Evolutionary conservation across 2,797 vertebrate genomes (phyloP).

Genomic region (Oryzias sinensis): DNA sequence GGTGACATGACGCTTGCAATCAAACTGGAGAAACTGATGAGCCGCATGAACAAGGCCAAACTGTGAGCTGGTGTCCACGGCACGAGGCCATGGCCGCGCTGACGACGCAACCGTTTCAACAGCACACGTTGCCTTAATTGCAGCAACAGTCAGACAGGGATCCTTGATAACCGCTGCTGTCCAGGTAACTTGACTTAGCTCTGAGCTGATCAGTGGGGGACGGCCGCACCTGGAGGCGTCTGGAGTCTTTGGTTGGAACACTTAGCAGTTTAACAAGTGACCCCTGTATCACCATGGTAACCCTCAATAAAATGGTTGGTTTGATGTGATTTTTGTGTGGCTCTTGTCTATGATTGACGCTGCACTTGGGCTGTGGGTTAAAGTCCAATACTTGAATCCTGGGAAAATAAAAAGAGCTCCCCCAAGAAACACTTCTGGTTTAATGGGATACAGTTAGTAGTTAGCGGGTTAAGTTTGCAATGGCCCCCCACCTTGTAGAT

Average conservation of each 20-base stretch:
- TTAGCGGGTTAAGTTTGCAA: no score
- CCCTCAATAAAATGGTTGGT: conserved; percentile 1
- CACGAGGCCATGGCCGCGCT: neutral
- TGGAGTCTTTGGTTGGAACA: neutral
- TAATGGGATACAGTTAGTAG: no score
- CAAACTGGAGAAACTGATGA: conserved; percentile 85
- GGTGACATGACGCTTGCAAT: conserved; percentile 84
- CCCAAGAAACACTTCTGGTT: no score
- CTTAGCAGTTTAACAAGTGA: neutral
- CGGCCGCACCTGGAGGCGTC: neutral
- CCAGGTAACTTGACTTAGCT: neutral
- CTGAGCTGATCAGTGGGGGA: no score
- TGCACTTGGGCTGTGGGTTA: no score
- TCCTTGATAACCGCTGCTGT: neutral
- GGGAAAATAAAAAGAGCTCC: no score
- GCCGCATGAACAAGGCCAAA: conserved; percentile 75
- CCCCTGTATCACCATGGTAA: neutral
- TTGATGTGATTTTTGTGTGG: neutral
- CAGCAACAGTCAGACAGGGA: neutral
- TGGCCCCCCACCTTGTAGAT: no score
- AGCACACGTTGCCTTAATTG: conserved; percentile 28
- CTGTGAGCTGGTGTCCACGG: conserved; percentile 55
- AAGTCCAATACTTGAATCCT: no score
- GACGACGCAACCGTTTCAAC: neutral
- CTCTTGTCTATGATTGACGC: neutral